Evolutionary conservation across 2,797 vertebrate genomes (phyloP), one percentile per base, ranked within the genome.

Genomic region (Sebastes aleutianus): DNA sequence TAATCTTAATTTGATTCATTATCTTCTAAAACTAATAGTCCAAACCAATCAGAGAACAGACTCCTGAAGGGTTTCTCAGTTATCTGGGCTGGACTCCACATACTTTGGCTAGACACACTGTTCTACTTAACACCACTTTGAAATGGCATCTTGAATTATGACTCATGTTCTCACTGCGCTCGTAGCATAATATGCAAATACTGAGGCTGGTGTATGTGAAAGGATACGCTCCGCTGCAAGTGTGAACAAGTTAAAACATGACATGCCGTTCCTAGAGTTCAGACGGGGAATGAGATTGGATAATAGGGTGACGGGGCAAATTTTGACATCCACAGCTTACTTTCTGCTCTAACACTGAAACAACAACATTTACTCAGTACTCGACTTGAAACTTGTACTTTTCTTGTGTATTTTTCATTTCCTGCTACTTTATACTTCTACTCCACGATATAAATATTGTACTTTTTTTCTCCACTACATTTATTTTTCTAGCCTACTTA

Each of bases 161-260:
- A 87, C 29, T 83, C 74, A 78, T 67, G 26, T 4, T 68, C 24
- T 36, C 22, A 62, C 36, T 67, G 31, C 13, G 10, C 26, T 16
- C n/a, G 54, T 16, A 64, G 16, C 22, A 32, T 74, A 84, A 82
- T 84, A 89, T 89, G 86, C 83, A 89, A 89, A 90, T 87, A 8
- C 62, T 70, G 43, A 58, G 58, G 32, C 7, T 18, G 31, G 20
- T 4, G 2, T n/a, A 13, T 7, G 4, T 53, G 53, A 59, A 26
- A 50, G 56, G 34, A 47, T 7, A 59, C 22, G 26, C 32, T 31
- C 1, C 2, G 26, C 11, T 76, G 54, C 54, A 64, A 32, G 39
- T 43, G 12, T 2, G 12, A 39, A 50, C 85, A 71, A 14, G 84
- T 78, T 16, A 26, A 69, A 64, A 65, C 76, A 24, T 2, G 80